These are phyloP conservation scores for Rousettus leschenaultii DNA, from an alignment of 2,113 vertebrate genomes.

Conservation along the genomic window DNA sequence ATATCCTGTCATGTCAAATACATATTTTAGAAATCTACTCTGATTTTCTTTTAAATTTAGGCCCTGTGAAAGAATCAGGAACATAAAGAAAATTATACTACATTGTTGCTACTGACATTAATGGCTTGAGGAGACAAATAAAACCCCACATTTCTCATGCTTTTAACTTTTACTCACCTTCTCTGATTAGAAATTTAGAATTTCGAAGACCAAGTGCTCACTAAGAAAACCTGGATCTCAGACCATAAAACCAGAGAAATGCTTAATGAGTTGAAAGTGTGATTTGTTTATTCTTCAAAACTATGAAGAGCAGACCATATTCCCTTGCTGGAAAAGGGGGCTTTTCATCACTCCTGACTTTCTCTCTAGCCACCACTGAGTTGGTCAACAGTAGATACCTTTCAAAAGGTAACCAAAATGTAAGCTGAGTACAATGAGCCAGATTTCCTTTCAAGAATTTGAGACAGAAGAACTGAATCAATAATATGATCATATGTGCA, in stretches of 20 bases:
- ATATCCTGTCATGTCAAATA: neutral
- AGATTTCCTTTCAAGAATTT: neutral
- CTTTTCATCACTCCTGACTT: neutral
- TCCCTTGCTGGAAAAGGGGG: neutral
- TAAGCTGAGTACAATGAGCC: neutral
- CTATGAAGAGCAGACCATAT: neutral
- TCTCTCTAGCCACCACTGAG: neutral
- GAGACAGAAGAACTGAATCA: neutral
- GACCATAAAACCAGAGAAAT: neutral
- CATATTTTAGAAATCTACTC: neutral
- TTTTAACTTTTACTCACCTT: neutral
- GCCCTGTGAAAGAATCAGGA: neutral
- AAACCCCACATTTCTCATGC: neutral
- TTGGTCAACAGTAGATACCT: neutral
- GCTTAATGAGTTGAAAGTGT: neutral
- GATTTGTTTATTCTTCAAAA: neutral
- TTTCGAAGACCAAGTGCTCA: neutral
- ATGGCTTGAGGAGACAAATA: neutral
- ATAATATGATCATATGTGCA: neutral
- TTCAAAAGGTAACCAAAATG: neutral
- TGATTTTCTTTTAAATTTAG: conserved; percentile 9
- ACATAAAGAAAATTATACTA: neutral
- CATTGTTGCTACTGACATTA: neutral
- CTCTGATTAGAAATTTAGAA: neutral
- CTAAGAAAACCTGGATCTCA: neutral